These are phyloP conservation scores for Plagiodera versicolora DNA, from an alignment of 2,888 invertebrate genomes.

Conservation along the genomic window DNA sequence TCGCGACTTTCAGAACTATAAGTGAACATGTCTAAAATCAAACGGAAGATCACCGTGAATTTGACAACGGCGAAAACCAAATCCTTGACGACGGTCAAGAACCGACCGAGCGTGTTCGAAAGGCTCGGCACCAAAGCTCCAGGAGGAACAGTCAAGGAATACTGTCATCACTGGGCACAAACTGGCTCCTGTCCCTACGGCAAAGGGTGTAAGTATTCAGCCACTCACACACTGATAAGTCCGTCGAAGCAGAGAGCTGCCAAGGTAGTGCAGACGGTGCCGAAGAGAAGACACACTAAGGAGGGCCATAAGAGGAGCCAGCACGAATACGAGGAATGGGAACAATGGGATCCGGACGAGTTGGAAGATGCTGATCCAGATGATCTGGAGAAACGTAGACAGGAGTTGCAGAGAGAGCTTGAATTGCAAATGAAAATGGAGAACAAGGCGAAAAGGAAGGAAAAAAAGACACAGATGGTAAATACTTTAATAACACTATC, in stretches of 20 bases:
- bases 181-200: constrained; percentile 78
- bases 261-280: constrained; percentile 65
- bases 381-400: constrained; percentile 73
- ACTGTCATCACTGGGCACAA: constrained; percentile 77
- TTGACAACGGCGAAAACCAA: constrained; percentile 59
- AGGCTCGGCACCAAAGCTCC: constrained; percentile 75
- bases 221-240: constrained; percentile 73
- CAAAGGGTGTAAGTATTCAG: constrained; percentile 76
- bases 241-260: constrained; percentile 73
- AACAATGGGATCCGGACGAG: constrained; percentile 78
- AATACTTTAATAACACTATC: too few relatives aligned
- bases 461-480: constrained; percentile 64
- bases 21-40: constrained; percentile 66
- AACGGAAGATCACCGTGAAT: constrained; percentile 78
- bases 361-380: constrained; percentile 81
- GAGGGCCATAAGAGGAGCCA: constrained; percentile 39
- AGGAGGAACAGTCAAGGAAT: constrained; percentile 56
- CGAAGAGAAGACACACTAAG: constrained; percentile 39
- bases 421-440: constrained; percentile 81
- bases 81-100: constrained; percentile 56
- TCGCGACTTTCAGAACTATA: constrained; percentile 5
- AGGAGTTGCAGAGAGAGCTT: constrained; percentile 74
- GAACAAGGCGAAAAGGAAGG: constrained; percentile 68
- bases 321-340: constrained; percentile 63
- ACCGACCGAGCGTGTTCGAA: constrained; percentile 81